Evolutionary conservation across 2,797 vertebrate species (phyloP), one percentile per base, ranked within the genome.

Genomic region (Nothura maculosa): DNA sequence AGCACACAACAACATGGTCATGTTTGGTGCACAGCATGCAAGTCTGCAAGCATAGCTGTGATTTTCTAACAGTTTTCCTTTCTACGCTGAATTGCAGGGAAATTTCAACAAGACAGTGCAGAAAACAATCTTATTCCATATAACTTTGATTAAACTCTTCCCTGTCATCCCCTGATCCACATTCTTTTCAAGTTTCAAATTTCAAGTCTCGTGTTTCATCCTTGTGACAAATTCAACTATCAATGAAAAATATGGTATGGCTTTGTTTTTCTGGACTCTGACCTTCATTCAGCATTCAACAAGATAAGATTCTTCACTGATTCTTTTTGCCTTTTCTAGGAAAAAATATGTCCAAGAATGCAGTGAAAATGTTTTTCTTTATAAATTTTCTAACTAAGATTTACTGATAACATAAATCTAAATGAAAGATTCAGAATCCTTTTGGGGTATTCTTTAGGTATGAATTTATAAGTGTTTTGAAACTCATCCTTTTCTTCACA

Each of bases 101-200:
- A 85, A 25, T 13, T 6, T 36, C 30, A 57, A 77, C 4, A 70
- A 2, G 5, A 27, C n/a, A 36, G 27, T 82, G 30, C 16, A 81
- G 24, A 19, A 87, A 77, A 34, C 25, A 27, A 22, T 36, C 17
- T 63, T 25, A 30, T 22, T 48, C 21, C 36, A 2, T 47, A 20
- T 36, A 6, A 2, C 8, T 48, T 69, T 70, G 64, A 6, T 21
- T 67, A 0, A 36, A 12, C 52, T 68, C 4, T 87, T 4, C 6
- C 13, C 22, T 57, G 14, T 1, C 17, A 27, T 38, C 63, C 18
- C 66, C 34, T 60, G 7, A 48, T 55, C 8, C 0, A 0, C 30
- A 7, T 7, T 4, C 63, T 84, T 74, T 58, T 42, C 12, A 50
- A 50, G 13, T 73, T 22, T 47, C 47, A 24, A 47, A 11, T 47